Evolutionary conservation across 2,797 vertebrate species (phyloP), one percentile per base, ranked within the genome.

Genomic region (Remorina albescens): DNA sequence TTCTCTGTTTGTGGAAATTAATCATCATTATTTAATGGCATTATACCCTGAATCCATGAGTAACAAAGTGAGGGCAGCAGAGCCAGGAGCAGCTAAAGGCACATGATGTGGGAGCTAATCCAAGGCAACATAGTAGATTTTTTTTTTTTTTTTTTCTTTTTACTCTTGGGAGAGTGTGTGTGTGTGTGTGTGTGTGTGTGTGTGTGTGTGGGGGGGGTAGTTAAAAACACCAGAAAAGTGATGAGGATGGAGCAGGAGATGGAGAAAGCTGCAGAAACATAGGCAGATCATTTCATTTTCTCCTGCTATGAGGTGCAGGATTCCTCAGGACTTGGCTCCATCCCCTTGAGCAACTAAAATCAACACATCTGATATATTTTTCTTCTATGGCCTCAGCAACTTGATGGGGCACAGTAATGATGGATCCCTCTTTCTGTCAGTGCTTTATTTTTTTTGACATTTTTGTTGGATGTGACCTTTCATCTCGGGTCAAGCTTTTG

Each of bases 291-390:
- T 78, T 88, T 83, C 44, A 23, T 78, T 88, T 90, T 88, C 79
- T 78, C 42, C 51, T 78, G 60, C 85, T 80, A 79, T 84, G 78
- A 88, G 85, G 85, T 76, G 67, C 83, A 84, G 75, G 78, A 80
- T 78, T 85, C 78, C 76, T 84, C 71, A 25, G 78, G 69, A 59
- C 62, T 87, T 91, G 89, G 86, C 88, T 83, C 65, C 15, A 7
- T 87, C 79, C 75, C 86, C 83, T 83, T 90, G 72, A 84, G 71
- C 51, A 21, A 83, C 80, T 80, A 86, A 88, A 88, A 85, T 90
- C 89, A 92, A 88, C 88, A 91, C 82, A 64, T 87, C 74, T 76
- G 78, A 77, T 82, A 74, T 88, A 83, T 89, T 89, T 89, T 84
- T 84, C 86, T 83, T 85, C 78, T 65, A 71, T 37, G 62, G 76